Evolutionary conservation across 2,797 vertebrate species (phyloP).

Genomic region (Danio albolineatus): DNA sequence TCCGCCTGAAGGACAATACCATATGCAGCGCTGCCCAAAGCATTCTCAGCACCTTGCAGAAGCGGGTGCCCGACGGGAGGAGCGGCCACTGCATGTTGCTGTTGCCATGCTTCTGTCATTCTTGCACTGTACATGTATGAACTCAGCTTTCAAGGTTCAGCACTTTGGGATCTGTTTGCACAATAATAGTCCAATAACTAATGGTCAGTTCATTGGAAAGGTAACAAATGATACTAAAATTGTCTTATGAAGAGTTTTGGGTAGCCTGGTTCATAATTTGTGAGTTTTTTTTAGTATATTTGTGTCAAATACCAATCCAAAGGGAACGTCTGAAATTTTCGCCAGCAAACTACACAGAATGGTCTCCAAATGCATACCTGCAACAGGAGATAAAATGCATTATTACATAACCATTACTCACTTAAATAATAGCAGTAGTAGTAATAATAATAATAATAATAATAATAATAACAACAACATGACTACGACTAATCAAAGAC

Average conservation of each 20-base stretch:
- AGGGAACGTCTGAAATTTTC: background rate
- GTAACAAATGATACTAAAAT: background rate
- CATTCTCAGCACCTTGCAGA: conserved; percentile 84
- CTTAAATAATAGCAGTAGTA: no score
- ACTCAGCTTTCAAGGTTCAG: conserved; percentile 59
- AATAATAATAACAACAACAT: no score
- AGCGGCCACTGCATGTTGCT: conserved; percentile 88
- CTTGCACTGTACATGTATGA: conserved; percentile 72
- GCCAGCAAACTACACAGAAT: background rate
- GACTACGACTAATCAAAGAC: no score
- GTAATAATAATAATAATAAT: no score
- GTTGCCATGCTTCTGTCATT: conserved; percentile 88
- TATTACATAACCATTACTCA: background rate
- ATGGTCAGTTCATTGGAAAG: conserved; percentile 7
- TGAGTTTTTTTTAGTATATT: background rate
- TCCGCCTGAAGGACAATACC: conserved; percentile 94
- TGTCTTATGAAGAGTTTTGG: background rate
- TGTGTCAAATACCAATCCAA: conserved; percentile 7
- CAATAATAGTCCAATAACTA: background rate
- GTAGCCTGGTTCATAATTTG: background rate
- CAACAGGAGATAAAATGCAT: conserved; percentile 7
- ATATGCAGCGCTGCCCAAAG: conserved; percentile 91
- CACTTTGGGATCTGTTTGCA: conserved; percentile 24
- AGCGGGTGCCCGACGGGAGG: conserved; percentile 90
- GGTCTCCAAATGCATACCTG: conserved; percentile 32